Evolutionary conservation across 2,113 vertebrate species (phyloP), one percentile per base, ranked within the genome.

Genomic region (Delphinus delphis): DNA sequence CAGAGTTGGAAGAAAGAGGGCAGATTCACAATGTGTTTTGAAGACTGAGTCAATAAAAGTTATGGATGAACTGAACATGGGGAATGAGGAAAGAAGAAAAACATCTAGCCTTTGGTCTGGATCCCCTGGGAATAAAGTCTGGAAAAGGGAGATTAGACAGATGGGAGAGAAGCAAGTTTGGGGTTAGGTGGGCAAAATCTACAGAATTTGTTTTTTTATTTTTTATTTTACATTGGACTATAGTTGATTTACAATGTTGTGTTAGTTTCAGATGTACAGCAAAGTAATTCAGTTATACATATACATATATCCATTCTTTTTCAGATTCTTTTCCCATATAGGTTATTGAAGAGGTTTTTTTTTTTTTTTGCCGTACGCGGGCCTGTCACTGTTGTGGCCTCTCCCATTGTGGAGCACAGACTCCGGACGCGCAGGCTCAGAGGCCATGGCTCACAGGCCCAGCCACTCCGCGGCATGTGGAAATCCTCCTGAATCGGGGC

Each of bases 351-450:
- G 44, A 47, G 0, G 41, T 6, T 50, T 12, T 47, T 12, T 47
- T 47, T 47, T 47, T 10, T 47, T 11, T 47, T 2, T 10, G 10
- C 44, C 0, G 44, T 47, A 47, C 44, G 2, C 10, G 10, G 44
- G 44, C 44, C 44, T 47, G 0, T 47, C 44, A 47, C 44, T 47
- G 44, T 47, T 47, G 44, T 47, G 44, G 10, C 44, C 44, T 12
- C 10, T 47, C 44, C 44, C 10, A 0, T 11, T 12, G 10, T 0
- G 10, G 44, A 47, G 10, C 44, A 47, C 44, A 47, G 44, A 0
- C 47, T 47, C 11, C 0, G 11, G 47, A 47, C 47, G 47, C 11
- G 0, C 47, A 47, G 47, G 47, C 47, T 47, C 47, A 47, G 47
- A 0, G 47, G 47, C 47, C 47, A 12, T 2, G 47, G 11, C 11